A percentile compares a stretch with the other conserved stretches of the same genome.
These are phyloP conservation scores for Lophotriccus pileatus DNA, from an alignment of 2,797 vertebrate genomes.

Conservation along the genomic window DNA sequence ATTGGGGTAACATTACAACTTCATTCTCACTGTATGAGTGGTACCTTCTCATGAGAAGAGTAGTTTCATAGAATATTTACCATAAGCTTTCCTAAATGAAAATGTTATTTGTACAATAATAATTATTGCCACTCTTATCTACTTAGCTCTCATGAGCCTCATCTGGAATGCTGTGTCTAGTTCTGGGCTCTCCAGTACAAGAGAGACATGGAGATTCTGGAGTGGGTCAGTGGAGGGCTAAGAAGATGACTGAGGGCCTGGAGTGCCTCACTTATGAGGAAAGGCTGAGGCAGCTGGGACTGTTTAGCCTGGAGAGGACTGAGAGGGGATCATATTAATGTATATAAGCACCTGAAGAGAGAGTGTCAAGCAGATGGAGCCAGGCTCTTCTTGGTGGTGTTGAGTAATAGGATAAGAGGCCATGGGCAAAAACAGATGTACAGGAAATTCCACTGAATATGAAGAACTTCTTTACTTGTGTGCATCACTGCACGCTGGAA, in stretches of 20 bases:
- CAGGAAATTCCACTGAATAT: neutral
- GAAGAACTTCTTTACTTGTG: neutral
- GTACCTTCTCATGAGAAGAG: neutral
- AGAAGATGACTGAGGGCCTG: neutral
- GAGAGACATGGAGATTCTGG: no score
- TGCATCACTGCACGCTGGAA: neutral
- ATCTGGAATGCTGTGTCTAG: neutral
- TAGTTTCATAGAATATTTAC: neutral
- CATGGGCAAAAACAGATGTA: rapidly evolving
- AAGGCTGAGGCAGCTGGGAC: neutral
- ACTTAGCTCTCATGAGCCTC: neutral
- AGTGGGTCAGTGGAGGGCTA: neutral
- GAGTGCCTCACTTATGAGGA: neutral
- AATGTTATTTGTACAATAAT: neutral
- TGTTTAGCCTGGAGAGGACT: neutral
- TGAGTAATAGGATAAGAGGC: no score
- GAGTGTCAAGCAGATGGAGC: neutral
- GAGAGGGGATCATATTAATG: neutral
- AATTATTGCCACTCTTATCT: neutral
- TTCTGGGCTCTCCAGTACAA: neutral
- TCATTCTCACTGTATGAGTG: neutral
- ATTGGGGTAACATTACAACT: neutral
- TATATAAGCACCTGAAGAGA: neutral
- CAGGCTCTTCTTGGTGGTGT: no score
- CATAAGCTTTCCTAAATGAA: neutral